Evolutionary conservation across 2,797 vertebrate genomes (phyloP), one percentile per base, ranked within the genome.

Genomic region (Enteromius anoplus): DNA sequence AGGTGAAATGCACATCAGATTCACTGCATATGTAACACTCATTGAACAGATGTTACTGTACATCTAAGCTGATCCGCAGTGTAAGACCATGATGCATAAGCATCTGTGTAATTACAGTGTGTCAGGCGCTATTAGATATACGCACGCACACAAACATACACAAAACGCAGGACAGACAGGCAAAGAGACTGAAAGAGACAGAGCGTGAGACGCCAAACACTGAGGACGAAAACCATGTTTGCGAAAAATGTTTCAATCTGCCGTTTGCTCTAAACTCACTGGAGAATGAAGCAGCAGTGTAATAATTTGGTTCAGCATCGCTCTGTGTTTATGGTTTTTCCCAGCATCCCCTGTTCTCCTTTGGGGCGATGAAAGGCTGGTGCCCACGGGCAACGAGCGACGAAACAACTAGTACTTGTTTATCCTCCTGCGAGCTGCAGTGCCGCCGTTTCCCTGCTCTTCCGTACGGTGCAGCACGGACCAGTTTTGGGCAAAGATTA

Each of bases 401-500:
- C 79, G 51, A 66, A 81, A 82, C 75, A 12, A 47, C 77, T 73
- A 70, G 88, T 77, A 75, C 79, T 55, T 86, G 81, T 86, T 86
- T 85, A 71, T 85, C 71, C 79, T 75, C 82, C 69, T 65, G n/a
- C 51, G 71, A 42, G 34, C 32, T n/a, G 34, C n/a, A 21, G 32
- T 40, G 34, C 15, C 5, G 32, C n/a, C 19, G 32, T 68, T 73
- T 26, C 69, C 42, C 81, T 68, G 62, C 49, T 82, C 34, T 58
- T 76, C 47, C 0, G 34, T 58, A 78, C 37, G 40, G 76, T 42
- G 17, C 53, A 75, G 53, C 4, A 11, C 10, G 32, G 71, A 77
- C 60, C 83, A 78, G 78, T 87, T 86, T 81, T 71, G 60, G 84
- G 62, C 64, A 68, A 80, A 87, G 71, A 85, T 81, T 66, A 85